Evolutionary conservation across 2,888 invertebrate genomes (phyloP).

Genomic region (Dendrolimus pini): DNA sequence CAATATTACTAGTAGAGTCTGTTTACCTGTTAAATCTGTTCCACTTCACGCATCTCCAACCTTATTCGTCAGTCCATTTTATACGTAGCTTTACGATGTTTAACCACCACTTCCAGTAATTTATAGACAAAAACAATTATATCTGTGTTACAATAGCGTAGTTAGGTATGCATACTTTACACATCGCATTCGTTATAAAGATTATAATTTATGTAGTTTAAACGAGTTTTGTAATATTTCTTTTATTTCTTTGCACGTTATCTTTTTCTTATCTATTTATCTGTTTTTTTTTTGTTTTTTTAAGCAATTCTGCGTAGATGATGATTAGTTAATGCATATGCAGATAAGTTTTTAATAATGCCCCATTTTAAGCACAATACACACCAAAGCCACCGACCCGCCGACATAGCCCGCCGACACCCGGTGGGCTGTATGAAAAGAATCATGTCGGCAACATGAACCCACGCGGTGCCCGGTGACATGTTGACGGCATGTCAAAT

Average conservation of each 20-base stretch:
- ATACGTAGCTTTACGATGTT: no score
- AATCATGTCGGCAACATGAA: no score
- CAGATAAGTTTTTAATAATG: not conserved
- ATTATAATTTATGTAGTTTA: conserved; percentile 27
- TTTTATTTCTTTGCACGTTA: not conserved
- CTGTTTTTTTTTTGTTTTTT: conserved; percentile 3
- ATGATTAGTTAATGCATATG: conserved; percentile 9
- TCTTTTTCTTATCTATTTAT: conserved; percentile 5
- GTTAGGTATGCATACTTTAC: conserved; percentile 1
- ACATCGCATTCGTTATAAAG: conserved; percentile 30
- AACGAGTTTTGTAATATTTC: not conserved
- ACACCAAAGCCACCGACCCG: no score
- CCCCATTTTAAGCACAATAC: no score
- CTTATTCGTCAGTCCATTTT: no score
- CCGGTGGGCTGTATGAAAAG: no score
- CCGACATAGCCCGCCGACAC: no score
- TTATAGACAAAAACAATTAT: not conserved
- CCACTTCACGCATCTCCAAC: no score
- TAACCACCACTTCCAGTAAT: conserved; percentile 1
- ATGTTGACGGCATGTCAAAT: no score
- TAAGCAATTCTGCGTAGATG: conserved; percentile 13
- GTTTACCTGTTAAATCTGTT: no score
- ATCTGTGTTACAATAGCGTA: not conserved
- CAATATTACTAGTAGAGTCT: no score
- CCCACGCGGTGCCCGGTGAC: no score